Percentiles rank a stretch among this genome's conserved stretches.
Evolutionary conservation across 1,140 invertebrate genomes (phyloP).

Genomic region (Heliconius eleuchia): DNA sequence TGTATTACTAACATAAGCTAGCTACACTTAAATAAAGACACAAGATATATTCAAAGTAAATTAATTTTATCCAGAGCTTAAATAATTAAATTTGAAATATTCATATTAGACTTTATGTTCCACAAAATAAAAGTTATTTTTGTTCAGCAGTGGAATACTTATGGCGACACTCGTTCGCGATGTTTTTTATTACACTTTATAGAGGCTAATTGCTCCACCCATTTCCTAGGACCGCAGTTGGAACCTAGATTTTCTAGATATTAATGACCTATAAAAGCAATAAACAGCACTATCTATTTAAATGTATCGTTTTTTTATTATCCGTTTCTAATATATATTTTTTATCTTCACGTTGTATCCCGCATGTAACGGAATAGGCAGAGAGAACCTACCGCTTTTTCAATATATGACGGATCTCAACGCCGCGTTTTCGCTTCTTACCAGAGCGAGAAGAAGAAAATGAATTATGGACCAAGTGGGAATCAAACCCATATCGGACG

Average conservation of each 20-base stretch:
- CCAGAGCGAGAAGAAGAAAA: too few species aligned
- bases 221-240: slow-evolving; percentile 34
- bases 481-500: too few species aligned
- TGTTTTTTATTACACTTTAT: slow-evolving; percentile 30
- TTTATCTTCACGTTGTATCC: too few species aligned
- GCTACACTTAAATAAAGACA: slow-evolving; percentile 6
- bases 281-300: slow-evolving; percentile 23
- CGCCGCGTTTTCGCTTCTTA: too few species aligned
- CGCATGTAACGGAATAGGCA: too few species aligned
- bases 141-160: slow-evolving; percentile 16
- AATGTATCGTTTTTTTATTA: not conserved
- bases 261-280: slow-evolving; percentile 36
- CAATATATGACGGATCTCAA: too few species aligned
- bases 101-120: not conserved
- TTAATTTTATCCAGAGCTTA: not conserved
- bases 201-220: slow-evolving; percentile 26
- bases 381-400: too few species aligned
- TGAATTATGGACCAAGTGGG: too few species aligned
- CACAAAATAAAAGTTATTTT: slow-evolving; percentile 3
- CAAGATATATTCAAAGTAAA: slow-evolving; percentile 9
- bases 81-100: slow-evolving; percentile 8
- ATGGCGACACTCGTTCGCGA: slow-evolving; percentile 24
- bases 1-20: not conserved
- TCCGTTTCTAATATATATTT: not conserved
- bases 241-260: slow-evolving; percentile 32